Evolutionary conservation across 2,888 invertebrate species (phyloP).

Genomic region (Rhorus exstirpatorius): DNA sequence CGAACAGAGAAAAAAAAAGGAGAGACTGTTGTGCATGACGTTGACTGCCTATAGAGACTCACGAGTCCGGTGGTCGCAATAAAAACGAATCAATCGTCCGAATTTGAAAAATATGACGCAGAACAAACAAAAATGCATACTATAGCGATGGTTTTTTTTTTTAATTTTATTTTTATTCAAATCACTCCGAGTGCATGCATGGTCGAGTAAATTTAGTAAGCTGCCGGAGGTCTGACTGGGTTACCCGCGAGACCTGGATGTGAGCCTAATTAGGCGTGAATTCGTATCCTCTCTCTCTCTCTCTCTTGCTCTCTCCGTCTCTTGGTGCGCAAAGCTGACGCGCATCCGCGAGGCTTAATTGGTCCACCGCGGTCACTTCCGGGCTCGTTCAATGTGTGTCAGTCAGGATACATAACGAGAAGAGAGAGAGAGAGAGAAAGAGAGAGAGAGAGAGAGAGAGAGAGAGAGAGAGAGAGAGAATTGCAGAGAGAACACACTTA

Average conservation of each 20-base stretch:
- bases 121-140: slow-evolving; percentile 13
- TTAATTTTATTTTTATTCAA: slow-evolving; percentile 13
- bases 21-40: neutral
- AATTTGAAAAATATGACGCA: neutral
- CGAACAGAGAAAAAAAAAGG: slow-evolving; percentile 9
- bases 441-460: slow-evolving; percentile 5
- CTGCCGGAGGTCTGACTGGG: slow-evolving; percentile 30
- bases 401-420: slow-evolving; percentile 39
- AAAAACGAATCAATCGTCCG: slow-evolving; percentile 8
- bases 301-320: slow-evolving; percentile 3
- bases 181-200: slow-evolving; percentile 5
- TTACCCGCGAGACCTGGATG: slow-evolving; percentile 59
- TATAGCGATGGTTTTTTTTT: slow-evolving; percentile 11
- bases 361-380: slow-evolving; percentile 64
- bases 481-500: too few relatives aligned
- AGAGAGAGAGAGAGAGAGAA: slow-evolving; percentile 15
- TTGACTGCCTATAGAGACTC: neutral
- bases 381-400: slow-evolving; percentile 53
- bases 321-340: slow-evolving; percentile 41
- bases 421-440: slow-evolving; percentile 18
- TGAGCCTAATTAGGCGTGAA: slow-evolving; percentile 67
- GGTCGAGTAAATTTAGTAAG: slow-evolving; percentile 58
- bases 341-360: slow-evolving; percentile 66
- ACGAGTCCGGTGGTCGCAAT: neutral
- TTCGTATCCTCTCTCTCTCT: slow-evolving; percentile 22